Base-by-base conservation (phyloP, 2,113 vertebrate species). In the Oreamnos americanus region DNA sequence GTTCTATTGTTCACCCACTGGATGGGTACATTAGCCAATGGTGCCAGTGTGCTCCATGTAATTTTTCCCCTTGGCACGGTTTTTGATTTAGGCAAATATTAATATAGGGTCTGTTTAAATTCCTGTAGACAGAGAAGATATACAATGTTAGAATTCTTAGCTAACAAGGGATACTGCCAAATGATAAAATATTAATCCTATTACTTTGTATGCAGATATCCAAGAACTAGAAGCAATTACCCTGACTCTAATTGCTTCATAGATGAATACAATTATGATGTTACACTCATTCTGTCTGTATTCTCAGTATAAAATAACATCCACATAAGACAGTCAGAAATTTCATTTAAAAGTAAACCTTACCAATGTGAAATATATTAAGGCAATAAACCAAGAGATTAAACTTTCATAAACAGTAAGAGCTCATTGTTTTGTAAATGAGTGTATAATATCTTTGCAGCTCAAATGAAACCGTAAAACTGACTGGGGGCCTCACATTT, bases 351-450 rank as follows among this genome's bases (percentile, higher is more conserved):
- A 99, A 99, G 98, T 98, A 99, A 98, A 98, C 96, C 98, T 98
- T 98, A 99, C 98, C 97, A 98, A 95, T 98, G 98, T 98, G 98
- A 99, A 98, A 99, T 99, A 98, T 99, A 99, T 99, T 99, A 99
- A 99, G 98, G 98, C 98, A 99, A 99, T 99, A 99, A 99, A 99
- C 96, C 97, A 98, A 98, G 98, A 99, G 98, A 99, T 99, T 99
- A 99, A 99, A 99, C 98, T 99, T 99, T 99, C 98, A 99, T 99
- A 99, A 99, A 99, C 99, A 98, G 98, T 98, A 99, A 98, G 99
- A 99, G 99, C 98, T 98, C 99, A 99, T 99, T 99, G 99, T 99
- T 99, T 99, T 99, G 99, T 99, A 99, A 99, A 99, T 99, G 99
- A 99, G 98, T 98, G 97, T 99, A 98, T 99, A 99, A 99, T 95